Percentiles rank a stretch among this genome's conserved stretches.
phyloP scores from a whole-genome alignment of 2,888 invertebrate species.

The Ptilodon capucinus region DNA sequence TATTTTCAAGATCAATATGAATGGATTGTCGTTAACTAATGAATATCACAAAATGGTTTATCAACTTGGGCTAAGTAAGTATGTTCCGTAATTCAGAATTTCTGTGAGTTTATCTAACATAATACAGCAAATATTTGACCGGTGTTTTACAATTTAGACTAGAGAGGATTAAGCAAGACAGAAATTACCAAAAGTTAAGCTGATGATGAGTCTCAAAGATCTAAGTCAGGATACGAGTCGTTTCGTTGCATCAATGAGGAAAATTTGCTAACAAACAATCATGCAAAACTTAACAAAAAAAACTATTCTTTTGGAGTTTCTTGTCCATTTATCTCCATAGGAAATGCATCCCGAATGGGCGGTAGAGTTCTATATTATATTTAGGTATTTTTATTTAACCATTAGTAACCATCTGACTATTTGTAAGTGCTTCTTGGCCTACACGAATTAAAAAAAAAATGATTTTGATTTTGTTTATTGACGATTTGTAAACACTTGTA shows the following conservation, averaged over 20 bases:
- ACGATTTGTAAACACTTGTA: too few species aligned
- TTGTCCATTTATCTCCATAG: too few species aligned
- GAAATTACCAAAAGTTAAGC: background rate
- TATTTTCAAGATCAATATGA: constrained; percentile 46
- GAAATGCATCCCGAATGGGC: too few species aligned
- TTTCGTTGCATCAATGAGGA: background rate
- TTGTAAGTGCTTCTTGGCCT: too few species aligned
- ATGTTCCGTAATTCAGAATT: background rate
- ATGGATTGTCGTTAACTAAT: constrained; percentile 41
- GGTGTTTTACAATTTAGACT: background rate
- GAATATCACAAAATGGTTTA: constrained; percentile 35
- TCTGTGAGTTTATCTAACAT: background rate
- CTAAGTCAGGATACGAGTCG: background rate
- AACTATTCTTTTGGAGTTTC: too few species aligned
- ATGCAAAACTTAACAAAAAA: background rate
- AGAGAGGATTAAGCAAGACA: background rate
- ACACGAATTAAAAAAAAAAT: too few species aligned
- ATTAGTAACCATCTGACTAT: too few species aligned
- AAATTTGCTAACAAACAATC: constrained; percentile 1
- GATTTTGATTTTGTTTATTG: too few species aligned
- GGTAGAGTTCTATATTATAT: too few species aligned
- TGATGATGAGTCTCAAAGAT: background rate
- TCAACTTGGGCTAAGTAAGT: constrained; percentile 13
- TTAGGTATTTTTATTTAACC: too few species aligned
- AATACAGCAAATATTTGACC: background rate